Percentiles rank a stretch among this genome's conserved stretches.
Evolutionary conservation across 1,140 invertebrate species (phyloP).

Genomic region (Drosophila jambulina): DNA sequence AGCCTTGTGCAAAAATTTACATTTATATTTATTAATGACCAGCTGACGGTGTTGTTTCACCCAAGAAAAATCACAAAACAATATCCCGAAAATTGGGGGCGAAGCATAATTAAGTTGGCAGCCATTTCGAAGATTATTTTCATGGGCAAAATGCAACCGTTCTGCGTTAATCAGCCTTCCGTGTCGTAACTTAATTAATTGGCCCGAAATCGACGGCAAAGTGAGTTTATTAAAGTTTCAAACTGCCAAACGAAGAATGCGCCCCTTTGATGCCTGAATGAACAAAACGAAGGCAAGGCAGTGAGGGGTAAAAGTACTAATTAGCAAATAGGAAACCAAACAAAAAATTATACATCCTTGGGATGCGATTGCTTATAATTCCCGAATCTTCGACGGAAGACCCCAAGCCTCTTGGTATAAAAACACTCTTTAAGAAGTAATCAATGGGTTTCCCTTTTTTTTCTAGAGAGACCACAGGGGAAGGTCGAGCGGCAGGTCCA

Average conservation of each 20-base stretch:
- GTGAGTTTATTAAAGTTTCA: constrained; percentile 48
- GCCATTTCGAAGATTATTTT: constrained; percentile 2
- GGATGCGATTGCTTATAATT: background rate
- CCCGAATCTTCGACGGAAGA: background rate
- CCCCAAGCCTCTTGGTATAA: too few species aligned
- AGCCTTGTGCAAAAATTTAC: constrained; percentile 5
- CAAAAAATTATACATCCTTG: background rate
- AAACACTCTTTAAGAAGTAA: background rate
- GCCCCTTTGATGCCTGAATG: background rate
- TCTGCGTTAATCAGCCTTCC: background rate
- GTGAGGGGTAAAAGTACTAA: background rate
- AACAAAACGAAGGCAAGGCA: background rate
- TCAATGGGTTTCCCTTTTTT: background rate
- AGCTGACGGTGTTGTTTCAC: constrained; percentile 15
- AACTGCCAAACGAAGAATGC: constrained; percentile 13
- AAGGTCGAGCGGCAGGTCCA: constrained; percentile 8
- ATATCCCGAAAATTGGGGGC: background rate
- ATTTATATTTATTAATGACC: constrained; percentile 24
- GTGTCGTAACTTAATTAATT: constrained; percentile 51
- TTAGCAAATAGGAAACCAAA: background rate
- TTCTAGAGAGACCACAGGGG: background rate
- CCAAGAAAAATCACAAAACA: constrained; percentile 7
- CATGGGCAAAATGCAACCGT: background rate
- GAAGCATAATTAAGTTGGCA: background rate
- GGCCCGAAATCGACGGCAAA: constrained; percentile 38